Evolutionary conservation across 2,113 vertebrate genomes (phyloP), one percentile per base, ranked within the genome.

Genomic region (Chionodraco myersi): DNA sequence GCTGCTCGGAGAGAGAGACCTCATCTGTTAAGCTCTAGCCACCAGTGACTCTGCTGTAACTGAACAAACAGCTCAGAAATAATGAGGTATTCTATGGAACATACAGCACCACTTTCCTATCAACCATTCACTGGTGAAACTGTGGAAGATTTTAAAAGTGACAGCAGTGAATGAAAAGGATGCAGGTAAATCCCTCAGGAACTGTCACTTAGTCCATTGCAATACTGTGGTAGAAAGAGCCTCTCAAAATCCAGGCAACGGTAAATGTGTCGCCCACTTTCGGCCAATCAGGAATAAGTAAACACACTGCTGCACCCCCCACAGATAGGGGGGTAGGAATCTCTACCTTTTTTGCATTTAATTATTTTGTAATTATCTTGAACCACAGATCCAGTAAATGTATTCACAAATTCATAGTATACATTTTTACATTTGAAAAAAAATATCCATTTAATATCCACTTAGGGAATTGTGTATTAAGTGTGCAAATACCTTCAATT

Each of bases 1-100:
- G 96, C 96, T 97, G 97, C 95, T 96, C 91, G 69, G 83, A 95
- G 92, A 96, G 94, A 93, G 93, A 95, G 88, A 89, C 83, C 94
- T 96, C 95, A 95, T 95, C 95, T 96, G 95, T 91, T 95, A 86
- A 90, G 85, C 88, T 80, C 54, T 16, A 67, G 80, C 86, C 81
- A 88, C 86, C 77, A 89, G 75, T 86, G 90, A 84, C 85, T 90
- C 67, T 82, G 69, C 84, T 78, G 79, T 83, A 90, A 93, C 90
- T 87, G 83, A 86, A 90, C 87, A 86, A 91, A 89, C 82, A 65
- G 71, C 76, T 74, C 71, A 57, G 58, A 87, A 83, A 92, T 91
- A 93, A 90, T 90, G 91, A 90, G 18, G 63, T 59, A 80, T 90
- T 83, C 83, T 56, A 78, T 67, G 81, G 76, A 83, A 82, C 60